These are phyloP conservation scores for Champsocephalus gunnari DNA, from an alignment of 2,797 vertebrate species.

Conservation along the genomic window DNA sequence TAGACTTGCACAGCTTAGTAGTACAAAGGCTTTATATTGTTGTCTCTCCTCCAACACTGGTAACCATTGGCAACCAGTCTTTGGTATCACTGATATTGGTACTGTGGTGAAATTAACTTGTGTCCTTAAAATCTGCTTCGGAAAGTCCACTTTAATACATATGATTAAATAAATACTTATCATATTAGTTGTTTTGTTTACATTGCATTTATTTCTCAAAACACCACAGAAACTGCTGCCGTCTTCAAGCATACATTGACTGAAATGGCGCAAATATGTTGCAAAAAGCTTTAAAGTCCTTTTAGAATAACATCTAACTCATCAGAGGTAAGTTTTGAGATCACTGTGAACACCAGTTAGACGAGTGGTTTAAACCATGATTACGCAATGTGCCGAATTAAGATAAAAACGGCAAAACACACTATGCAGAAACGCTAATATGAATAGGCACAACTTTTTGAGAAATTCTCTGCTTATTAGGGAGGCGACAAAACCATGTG, in stretches of 20 bases:
- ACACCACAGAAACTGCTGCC: fast-evolving
- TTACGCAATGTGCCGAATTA: conserved; percentile 57
- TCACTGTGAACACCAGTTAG: not conserved
- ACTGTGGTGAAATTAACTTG: not conserved
- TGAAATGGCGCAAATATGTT: not conserved
- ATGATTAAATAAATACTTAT: not conserved
- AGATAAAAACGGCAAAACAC: not conserved
- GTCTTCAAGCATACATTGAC: not conserved
- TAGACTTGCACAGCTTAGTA: not conserved
- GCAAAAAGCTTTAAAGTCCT: not conserved
- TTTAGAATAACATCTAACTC: not conserved
- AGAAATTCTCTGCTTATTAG: fast-evolving
- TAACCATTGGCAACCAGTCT: conserved; percentile 45
- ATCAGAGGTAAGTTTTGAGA: not conserved
- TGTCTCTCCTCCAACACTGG: conserved; percentile 1
- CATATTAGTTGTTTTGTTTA: too few relatives aligned
- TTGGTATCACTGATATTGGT: not conserved
- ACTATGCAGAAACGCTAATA: not conserved
- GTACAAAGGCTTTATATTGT: not conserved
- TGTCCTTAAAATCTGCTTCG: not conserved
- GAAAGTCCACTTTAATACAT: not conserved
- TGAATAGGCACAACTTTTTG: fast-evolving
- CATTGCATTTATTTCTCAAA: not conserved
- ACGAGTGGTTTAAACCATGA: not conserved
- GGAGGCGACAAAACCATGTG: fast-evolving